phyloP scores from a whole-genome alignment of 2,113 vertebrate species.

The Columbina picui region DNA sequence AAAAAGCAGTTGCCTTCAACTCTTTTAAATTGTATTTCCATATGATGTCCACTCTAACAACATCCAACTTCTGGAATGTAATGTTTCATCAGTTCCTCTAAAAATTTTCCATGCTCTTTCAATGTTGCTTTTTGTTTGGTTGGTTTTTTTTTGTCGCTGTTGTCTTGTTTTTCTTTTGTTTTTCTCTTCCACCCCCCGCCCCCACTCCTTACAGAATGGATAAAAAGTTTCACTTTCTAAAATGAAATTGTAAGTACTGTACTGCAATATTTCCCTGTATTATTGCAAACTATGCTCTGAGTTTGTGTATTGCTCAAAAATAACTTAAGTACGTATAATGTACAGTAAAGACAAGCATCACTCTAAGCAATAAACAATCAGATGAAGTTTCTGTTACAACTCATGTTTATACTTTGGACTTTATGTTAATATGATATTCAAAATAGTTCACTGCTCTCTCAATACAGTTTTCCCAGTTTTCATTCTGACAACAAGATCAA shows the following conservation, averaged over 20 bases:
- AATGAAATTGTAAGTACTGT: neutral
- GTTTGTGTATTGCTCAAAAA: neutral
- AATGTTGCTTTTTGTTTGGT: neutral
- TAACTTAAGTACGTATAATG: neutral
- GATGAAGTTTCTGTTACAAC: neutral
- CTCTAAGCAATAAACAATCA: neutral
- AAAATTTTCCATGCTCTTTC: neutral
- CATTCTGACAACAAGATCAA: too few species aligned
- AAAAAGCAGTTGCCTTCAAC: neutral
- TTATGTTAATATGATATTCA: neutral
- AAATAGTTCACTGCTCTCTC: neutral
- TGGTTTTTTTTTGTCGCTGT: too few species aligned
- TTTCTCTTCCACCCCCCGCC: too few species aligned
- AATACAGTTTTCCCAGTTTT: neutral
- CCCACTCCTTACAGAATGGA: neutral
- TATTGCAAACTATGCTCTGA: neutral
- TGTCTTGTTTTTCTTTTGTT: too few species aligned
- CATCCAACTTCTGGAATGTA: neutral
- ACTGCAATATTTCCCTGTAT: neutral
- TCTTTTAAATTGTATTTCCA: neutral
- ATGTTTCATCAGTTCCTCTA: neutral
- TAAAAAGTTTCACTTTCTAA: neutral
- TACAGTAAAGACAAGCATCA: neutral
- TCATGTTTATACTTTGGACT: neutral
- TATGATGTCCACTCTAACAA: neutral